Conservation (phyloP, 2,888 invertebrate species). For the Acleris laterana region DNA sequence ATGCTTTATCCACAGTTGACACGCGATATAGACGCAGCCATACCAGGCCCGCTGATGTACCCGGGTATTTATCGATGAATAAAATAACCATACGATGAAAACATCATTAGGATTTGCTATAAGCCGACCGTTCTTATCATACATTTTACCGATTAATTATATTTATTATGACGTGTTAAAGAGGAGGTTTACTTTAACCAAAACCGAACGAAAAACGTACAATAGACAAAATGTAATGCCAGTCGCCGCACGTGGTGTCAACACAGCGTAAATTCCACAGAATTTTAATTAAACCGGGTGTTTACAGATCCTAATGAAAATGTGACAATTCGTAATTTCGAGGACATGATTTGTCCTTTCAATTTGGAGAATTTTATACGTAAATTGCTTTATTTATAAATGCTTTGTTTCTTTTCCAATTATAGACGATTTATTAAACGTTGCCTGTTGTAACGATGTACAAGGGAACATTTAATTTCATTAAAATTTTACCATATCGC, state of each 20-base stretch:
- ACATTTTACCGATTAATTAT: no score
- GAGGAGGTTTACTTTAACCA: not conserved
- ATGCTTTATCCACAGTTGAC: no score
- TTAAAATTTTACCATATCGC: no score
- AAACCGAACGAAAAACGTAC: not conserved
- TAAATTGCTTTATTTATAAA: conserved; percentile 20
- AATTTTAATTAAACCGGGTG: conserved; percentile 34
- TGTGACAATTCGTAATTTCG: conserved; percentile 34
- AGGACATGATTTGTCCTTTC: conserved; percentile 34
- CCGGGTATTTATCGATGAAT: no score
- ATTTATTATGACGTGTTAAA: no score
- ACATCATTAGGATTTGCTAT: no score
- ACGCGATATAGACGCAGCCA: no score
- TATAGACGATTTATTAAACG: conserved; percentile 9
- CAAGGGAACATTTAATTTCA: no score
- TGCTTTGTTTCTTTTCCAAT: conserved; percentile 9
- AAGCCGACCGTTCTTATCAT: no score
- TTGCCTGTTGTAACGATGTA: no score
- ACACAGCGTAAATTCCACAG: conserved; percentile 32
- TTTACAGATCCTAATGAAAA: conserved; percentile 37
- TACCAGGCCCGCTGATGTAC: no score
- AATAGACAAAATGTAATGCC: conserved; percentile 4
- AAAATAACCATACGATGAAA: no score
- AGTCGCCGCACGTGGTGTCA: conserved; percentile 15
- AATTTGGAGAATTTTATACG: conserved; percentile 29